phyloP scores from a whole-genome alignment of 2,888 invertebrate genomes.

The Epinotia ramella region DNA sequence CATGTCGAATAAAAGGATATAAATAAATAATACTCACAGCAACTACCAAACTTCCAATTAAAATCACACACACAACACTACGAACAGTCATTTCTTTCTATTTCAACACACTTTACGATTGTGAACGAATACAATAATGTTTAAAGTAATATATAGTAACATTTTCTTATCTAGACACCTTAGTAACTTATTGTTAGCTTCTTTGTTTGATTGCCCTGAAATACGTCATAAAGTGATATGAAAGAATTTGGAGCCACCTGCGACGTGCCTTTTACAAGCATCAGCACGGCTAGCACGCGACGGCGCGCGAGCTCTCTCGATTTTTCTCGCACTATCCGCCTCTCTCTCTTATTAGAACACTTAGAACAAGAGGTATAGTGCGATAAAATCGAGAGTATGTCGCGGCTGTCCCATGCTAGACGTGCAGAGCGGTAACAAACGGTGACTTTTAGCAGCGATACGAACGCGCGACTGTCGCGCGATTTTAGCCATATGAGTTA shows the following conservation, averaged over 20 bases:
- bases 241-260: constrained; percentile 24
- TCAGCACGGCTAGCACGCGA: no score
- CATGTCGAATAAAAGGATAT: no score
- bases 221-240: constrained; percentile 19
- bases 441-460: no score
- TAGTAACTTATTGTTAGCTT: neutral
- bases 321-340: no score
- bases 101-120: constrained; percentile 36
- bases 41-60: constrained; percentile 10
- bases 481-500: no score
- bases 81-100: constrained; percentile 17
- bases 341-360: no score
- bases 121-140: constrained; percentile 6
- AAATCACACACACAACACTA: constrained; percentile 11
- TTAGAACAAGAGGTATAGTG: no score
- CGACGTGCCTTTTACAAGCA: neutral
- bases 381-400: no score
- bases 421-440: no score
- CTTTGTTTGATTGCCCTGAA: constrained; percentile 30
- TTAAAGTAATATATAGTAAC: constrained; percentile 32
- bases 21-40: constrained; percentile 17
- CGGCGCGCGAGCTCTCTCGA: no score
- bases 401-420: no score
- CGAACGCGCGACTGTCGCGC: no score
- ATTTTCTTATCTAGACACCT: constrained; percentile 25